Evolutionary conservation across 2,888 invertebrate genomes (phyloP).

Genomic region (Phengaris alcon): DNA sequence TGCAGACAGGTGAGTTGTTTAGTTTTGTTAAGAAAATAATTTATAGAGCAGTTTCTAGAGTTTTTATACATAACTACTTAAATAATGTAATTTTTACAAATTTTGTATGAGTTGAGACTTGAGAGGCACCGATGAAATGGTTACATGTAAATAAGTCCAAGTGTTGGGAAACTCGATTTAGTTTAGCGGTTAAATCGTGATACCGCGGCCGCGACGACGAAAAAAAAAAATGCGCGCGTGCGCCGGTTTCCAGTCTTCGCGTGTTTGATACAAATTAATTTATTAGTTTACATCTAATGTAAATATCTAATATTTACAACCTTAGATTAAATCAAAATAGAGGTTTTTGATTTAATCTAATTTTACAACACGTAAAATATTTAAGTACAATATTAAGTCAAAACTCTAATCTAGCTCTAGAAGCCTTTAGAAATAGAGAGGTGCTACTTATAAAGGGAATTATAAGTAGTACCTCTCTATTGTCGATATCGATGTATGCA

Average conservation of each 20-base stretch:
- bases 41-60: not conserved
- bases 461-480: too few species aligned
- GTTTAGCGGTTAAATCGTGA: not conserved
- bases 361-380: too few species aligned
- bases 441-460: too few species aligned
- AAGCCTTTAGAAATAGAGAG: too few species aligned
- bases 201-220: not conserved
- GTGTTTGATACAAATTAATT: not conserved
- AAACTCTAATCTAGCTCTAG: too few species aligned
- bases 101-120: not conserved
- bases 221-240: not conserved
- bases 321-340: too few species aligned
- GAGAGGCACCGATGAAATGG: not conserved
- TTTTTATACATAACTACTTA: too few species aligned
- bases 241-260: not conserved
- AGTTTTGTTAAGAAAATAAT: not conserved
- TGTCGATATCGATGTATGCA: too few species aligned
- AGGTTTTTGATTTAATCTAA: too few species aligned
- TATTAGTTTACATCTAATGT: not conserved
- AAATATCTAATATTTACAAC: too few species aligned
- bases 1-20: not conserved
- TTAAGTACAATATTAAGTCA: too few species aligned
- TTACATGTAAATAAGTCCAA: not conserved
- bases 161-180: conserved; percentile 7
- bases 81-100: not conserved